Evolutionary conservation across 2,888 invertebrate species (phyloP).

Genomic region (Ophion slaviceki): DNA sequence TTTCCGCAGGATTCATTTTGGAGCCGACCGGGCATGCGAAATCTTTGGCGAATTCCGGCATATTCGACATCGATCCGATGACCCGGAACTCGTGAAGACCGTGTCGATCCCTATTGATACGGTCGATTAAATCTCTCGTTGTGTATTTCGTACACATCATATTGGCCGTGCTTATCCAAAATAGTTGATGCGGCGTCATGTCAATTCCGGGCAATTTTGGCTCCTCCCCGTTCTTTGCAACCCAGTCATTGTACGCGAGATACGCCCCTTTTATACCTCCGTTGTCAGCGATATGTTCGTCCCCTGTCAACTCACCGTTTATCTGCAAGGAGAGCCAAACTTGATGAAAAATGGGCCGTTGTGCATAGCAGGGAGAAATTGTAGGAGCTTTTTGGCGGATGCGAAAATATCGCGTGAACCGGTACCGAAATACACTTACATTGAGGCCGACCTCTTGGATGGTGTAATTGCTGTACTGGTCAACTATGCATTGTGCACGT

Average conservation of each 20-base stretch:
- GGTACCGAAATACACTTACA: slow-evolving; percentile 84
- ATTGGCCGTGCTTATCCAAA: slow-evolving; percentile 87
- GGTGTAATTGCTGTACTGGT: slow-evolving; percentile 85
- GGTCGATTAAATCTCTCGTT: slow-evolving; percentile 90
- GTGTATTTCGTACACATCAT: slow-evolving; percentile 87
- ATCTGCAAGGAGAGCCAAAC: slow-evolving; percentile 85
- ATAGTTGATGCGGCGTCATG: slow-evolving; percentile 88
- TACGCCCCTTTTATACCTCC: slow-evolving; percentile 97
- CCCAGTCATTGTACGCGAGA: slow-evolving; percentile 91
- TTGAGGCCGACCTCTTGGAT: slow-evolving; percentile 90
- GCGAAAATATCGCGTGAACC: background rate
- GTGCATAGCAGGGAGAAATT: too few relatives aligned
- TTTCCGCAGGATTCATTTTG: slow-evolving; percentile 22
- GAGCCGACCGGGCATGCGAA: slow-evolving; percentile 85
- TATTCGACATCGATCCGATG: slow-evolving; percentile 87
- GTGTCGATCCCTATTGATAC: slow-evolving; percentile 92
- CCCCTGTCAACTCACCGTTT: slow-evolving; percentile 96
- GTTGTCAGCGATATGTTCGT: slow-evolving; percentile 98
- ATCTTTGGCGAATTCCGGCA: slow-evolving; percentile 86
- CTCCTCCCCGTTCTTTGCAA: slow-evolving; percentile 87
- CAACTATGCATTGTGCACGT: slow-evolving; percentile 93
- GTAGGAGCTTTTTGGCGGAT: too few relatives aligned
- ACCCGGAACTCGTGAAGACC: slow-evolving; percentile 88
- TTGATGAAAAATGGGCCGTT: background rate
- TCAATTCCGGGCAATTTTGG: slow-evolving; percentile 89